Conservation (phyloP, 2,113 vertebrate genomes). For the Dermatemys mawii region DNA sequence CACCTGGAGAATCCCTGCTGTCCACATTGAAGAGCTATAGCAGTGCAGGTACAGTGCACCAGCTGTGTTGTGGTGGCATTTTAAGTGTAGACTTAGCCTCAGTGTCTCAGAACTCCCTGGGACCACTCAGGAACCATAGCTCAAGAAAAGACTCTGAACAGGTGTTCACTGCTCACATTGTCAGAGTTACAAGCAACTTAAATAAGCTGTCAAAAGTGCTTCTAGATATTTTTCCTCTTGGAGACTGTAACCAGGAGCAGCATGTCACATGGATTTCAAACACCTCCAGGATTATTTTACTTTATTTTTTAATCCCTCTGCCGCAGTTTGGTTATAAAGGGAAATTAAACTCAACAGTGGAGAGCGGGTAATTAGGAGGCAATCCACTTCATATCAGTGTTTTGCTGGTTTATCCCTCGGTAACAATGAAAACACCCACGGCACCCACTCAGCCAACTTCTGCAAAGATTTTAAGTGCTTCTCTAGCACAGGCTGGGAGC, state of each 20-base stretch:
- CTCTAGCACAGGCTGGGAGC: background rate
- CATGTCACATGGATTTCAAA: background rate
- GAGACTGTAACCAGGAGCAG: background rate
- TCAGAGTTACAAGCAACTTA: background rate
- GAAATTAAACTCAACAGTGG: background rate
- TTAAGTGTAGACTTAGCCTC: background rate
- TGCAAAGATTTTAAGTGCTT: background rate
- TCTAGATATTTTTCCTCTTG: background rate
- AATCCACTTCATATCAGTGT: constrained; percentile 1
- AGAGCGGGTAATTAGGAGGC: background rate
- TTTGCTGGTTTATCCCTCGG: constrained; percentile 29
- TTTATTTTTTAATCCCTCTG: background rate
- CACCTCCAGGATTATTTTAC: background rate
- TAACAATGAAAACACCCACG: constrained; percentile 14
- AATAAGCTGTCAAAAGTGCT: background rate
- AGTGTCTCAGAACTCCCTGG: background rate
- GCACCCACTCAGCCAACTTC: background rate
- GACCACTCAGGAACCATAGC: background rate
- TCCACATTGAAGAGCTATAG: background rate
- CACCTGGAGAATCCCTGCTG: background rate
- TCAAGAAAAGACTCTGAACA: background rate
- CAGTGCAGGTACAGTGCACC: too few relatives aligned
- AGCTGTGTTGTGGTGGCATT: background rate
- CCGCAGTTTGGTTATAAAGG: background rate
- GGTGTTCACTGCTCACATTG: background rate